Evolutionary conservation across 2,888 invertebrate species (phyloP), one percentile per base, ranked within the genome.

Genomic region (Eupithecia centaureata): DNA sequence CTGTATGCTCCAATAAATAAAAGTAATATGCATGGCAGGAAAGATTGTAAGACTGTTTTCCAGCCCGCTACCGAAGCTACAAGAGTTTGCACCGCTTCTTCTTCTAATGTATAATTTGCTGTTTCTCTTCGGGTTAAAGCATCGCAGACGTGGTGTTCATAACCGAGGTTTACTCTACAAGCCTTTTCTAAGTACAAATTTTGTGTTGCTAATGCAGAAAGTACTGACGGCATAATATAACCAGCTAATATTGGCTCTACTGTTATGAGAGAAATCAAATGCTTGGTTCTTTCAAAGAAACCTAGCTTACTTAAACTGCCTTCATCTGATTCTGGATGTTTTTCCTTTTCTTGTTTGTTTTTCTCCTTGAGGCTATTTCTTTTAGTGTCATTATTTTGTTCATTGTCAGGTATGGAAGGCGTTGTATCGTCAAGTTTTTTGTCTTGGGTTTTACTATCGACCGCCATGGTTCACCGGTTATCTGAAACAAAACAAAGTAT

Each of bases 151-250:
- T 95, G 94, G 65, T 95, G 94, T 0, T 95, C 94, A 79, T 96
- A 97, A 10, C 90, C 94, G 78, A 97, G 93, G 86, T 97, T 97
- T 0, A 97, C 97, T 73, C 97, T 91, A 83, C 97, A 97, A 0
- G 97, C 97, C 87, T 97, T 97, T 86, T 97, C 97, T 81, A 97
- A 92, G 85, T 97, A 97, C 61, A 97, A 90, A 86, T 97, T 97
- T 87, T 97, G 97, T 52, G 97, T 97, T 25, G 97, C 97, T 74
- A 97, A 83, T 57, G 95, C 95, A 1, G 97, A 95, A 15, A 95
- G 84, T 5, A 95, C 95, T 65, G 95, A 95, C 7, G 94, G 94
- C 94, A 94, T 94, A 18, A 96, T 96, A 82, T 96, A 96, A 79
- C 95, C 95, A 1, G 96, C 96, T 67, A 96, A 85, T 93, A 96